Evolutionary conservation across 2,113 vertebrate species (phyloP).

Genomic region (Dasyornis broadbenti): DNA sequence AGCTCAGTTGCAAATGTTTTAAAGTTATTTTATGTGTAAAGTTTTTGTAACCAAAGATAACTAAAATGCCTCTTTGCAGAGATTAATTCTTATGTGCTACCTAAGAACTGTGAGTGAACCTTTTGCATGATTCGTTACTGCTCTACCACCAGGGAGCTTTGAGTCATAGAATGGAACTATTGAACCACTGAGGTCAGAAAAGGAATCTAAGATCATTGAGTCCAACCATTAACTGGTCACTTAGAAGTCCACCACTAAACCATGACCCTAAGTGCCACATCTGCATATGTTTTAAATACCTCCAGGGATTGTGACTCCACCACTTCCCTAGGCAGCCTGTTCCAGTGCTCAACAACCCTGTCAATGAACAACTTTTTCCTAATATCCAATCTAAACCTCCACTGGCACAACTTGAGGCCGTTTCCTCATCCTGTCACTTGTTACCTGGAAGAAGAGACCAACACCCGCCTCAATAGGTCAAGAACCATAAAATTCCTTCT

Average conservation of each 20-base stretch:
- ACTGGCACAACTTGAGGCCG: not conserved
- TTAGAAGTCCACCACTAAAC: not conserved
- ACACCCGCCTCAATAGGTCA: not conserved
- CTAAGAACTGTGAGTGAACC: not conserved
- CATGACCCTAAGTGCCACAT: not conserved
- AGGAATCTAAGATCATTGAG: not conserved
- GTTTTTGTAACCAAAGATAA: not conserved
- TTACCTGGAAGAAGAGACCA: not conserved
- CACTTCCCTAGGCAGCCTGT: too few relatives aligned
- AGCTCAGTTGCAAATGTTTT: not conserved
- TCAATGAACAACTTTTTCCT: not conserved
- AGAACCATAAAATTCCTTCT: not conserved
- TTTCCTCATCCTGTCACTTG: not conserved
- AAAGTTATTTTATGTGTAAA: not conserved
- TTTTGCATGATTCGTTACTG: not conserved
- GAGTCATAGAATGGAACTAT: not conserved
- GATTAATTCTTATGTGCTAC: not conserved
- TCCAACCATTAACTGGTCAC: not conserved
- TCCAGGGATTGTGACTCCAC: not conserved
- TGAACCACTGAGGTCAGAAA: not conserved
- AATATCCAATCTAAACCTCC: not conserved
- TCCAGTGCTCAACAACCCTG: not conserved
- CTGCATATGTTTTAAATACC: not conserved
- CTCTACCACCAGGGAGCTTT: not conserved
- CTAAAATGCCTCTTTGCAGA: not conserved